Base-by-base conservation (phyloP, 2,113 vertebrate genomes). In the Istiophorus platypterus region DNA sequence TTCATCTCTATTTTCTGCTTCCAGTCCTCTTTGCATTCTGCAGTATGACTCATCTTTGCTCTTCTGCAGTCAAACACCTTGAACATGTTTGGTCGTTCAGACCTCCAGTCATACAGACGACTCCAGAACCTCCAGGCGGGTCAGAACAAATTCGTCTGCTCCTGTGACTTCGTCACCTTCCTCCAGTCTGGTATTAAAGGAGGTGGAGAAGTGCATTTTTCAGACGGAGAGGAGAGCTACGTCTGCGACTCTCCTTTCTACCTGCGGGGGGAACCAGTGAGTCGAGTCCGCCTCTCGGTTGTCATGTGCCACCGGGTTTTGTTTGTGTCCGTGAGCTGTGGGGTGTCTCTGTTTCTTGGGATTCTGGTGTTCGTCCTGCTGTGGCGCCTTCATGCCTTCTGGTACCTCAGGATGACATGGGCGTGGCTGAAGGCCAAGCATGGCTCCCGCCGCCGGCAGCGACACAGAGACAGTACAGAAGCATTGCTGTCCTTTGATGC, bases 381-480 rank as follows among this genome's bases (percentile, higher is more conserved):
- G 24, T 88, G 95, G 0, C 95, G 94, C 62, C 85, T 96, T 65
- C 96, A 99, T 0, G 85, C 68, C 0, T 24, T 97, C 41, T 99
- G 98, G 98, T 99, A 99, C 82, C 14, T 98, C 27, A 91, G 91
- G 64, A 99, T 99, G 97, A 97, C 72, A 0, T 96, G 96, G 94
- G 96, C 96, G 0, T 99, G 98, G 97, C 93, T 99, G 0, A 95
- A 81, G 75, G 96, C 96, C 62, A 98, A 99, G 79, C 93, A 94
- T n/a, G 96, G 95, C 74, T 84, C 74, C 29, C 58, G 29, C 6
- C 49, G 76, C 90, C 95, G 77, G 69, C 65, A n/a, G 12, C 42
- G 73, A 89, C 95, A 39, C 78, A 65, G 69, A 42, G 26, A 79
- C 24, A 57, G 0, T 0, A 49, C 0, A 4, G 83, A 88, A 4